These are phyloP conservation scores for Cromileptes altivelis DNA, from an alignment of 2,113 vertebrate species.

Conservation along the genomic window DNA sequence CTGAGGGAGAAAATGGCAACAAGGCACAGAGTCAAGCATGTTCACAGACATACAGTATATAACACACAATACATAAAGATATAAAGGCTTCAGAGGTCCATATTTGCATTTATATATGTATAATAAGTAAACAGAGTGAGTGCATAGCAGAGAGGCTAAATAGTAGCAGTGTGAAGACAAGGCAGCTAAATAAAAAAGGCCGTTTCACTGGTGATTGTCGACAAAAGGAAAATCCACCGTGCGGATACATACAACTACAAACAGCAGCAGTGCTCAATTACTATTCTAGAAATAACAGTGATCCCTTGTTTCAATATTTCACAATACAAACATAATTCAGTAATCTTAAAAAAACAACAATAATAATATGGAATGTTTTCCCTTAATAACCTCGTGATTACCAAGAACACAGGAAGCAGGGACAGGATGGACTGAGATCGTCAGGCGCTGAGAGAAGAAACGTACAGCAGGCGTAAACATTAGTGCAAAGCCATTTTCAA, in stretches of 20 bases:
- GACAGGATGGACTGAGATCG: constrained; percentile 37
- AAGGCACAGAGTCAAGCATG: constrained; percentile 68
- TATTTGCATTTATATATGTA: constrained; percentile 45
- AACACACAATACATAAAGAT: constrained; percentile 53
- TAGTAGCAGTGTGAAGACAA: constrained; percentile 37
- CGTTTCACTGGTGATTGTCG: constrained; percentile 75
- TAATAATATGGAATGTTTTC: constrained; percentile 79
- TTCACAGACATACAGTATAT: constrained; percentile 61
- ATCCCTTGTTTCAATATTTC: constrained; percentile 75
- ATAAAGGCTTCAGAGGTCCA: constrained; percentile 64
- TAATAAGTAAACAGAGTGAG: constrained; percentile 52
- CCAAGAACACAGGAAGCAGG: constrained; percentile 27
- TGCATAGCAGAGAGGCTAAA: constrained; percentile 44
- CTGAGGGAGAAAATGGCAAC: constrained; percentile 78
- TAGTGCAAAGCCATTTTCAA: constrained; percentile 73
- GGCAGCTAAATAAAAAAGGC: constrained; percentile 40
- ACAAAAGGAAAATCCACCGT: constrained; percentile 42
- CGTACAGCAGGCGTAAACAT: constrained; percentile 72
- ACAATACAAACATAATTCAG: constrained; percentile 40
- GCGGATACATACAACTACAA: constrained; percentile 42
- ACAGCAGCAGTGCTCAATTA: constrained; percentile 68
- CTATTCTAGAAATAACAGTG: constrained; percentile 70
- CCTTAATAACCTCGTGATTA: constrained; percentile 57
- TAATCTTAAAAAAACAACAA: constrained; percentile 44
- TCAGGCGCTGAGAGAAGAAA: constrained; percentile 77